Percentiles rank a stretch among this genome's conserved stretches.
phyloP scores from a whole-genome alignment of 2,797 vertebrate genomes.

The Pseudochirops cupreus region DNA sequence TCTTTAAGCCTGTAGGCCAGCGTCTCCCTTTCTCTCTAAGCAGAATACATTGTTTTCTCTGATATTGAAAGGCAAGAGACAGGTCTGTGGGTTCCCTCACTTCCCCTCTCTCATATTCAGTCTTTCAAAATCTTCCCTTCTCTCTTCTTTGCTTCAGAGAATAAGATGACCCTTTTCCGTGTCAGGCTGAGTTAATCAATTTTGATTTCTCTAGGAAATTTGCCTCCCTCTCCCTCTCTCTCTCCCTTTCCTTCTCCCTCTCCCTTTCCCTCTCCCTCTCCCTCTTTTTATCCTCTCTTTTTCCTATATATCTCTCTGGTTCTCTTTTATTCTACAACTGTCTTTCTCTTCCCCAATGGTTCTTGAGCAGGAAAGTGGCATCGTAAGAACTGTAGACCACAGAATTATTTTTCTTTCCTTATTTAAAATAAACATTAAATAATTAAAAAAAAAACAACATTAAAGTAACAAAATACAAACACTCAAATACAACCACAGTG shows the following conservation, averaged over 20 bases:
- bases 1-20: background rate
- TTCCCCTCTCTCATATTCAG: background rate
- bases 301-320: no score
- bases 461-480: background rate
- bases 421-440: background rate
- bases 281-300: no score
- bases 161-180: background rate
- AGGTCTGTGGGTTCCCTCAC: no score
- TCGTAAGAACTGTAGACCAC: background rate
- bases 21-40: background rate
- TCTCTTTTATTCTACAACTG: no score
- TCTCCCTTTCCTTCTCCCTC: background rate
- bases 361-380: background rate
- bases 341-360: background rate
- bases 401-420: background rate
- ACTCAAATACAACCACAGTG: background rate
- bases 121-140: background rate
- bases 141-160: background rate
- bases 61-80: background rate
- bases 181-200: background rate
- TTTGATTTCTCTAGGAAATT: background rate
- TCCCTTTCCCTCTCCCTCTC: no score
- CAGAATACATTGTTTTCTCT: background rate
- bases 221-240: background rate
- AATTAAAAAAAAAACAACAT: background rate